Conservation (phyloP, 1,140 invertebrate species). For the Macrobrachium nipponense region DNA sequence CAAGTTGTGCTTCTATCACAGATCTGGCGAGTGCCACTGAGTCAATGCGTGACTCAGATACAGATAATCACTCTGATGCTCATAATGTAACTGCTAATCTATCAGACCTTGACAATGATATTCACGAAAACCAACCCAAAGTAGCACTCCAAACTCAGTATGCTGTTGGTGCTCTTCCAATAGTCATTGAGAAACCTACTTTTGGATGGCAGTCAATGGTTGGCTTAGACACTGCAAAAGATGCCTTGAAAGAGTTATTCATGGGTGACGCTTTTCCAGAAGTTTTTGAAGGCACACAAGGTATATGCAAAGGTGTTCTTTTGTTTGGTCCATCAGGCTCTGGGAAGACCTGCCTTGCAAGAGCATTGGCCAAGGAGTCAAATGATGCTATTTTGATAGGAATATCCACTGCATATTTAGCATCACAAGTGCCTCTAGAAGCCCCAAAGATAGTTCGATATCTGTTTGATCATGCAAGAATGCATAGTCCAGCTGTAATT, state of each 20-base stretch:
- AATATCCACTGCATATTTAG: slow-evolving; percentile 51
- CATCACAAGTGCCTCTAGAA: slow-evolving; percentile 48
- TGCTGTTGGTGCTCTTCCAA: slow-evolving; percentile 50
- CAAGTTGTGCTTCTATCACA: slow-evolving; percentile 61
- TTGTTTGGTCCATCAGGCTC: slow-evolving; percentile 62
- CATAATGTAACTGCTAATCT: slow-evolving; percentile 60
- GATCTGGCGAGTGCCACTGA: slow-evolving; percentile 63
- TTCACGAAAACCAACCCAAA: slow-evolving; percentile 49
- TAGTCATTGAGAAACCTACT: slow-evolving; percentile 61
- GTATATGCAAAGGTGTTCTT: slow-evolving; percentile 60
- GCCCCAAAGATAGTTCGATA: slow-evolving; percentile 60
- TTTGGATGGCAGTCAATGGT: slow-evolving; percentile 63
- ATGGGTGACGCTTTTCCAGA: slow-evolving; percentile 58
- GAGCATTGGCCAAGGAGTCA: slow-evolving; percentile 61
- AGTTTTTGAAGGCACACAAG: slow-evolving; percentile 63
- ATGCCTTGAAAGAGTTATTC: slow-evolving; percentile 61
- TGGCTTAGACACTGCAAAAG: slow-evolving; percentile 62
- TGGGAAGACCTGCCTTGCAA: slow-evolving; percentile 62
- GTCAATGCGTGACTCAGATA: slow-evolving; percentile 64
- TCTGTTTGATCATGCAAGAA: slow-evolving; percentile 62
- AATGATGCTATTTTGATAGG: slow-evolving; percentile 53
- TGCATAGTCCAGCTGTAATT: slow-evolving; percentile 58
- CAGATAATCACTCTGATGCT: slow-evolving; percentile 62
- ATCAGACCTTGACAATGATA: slow-evolving; percentile 56
- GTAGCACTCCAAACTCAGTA: slow-evolving; percentile 34